Base-by-base conservation (phyloP, 23 tunicate species). In the Ascidia mentula region DNA sequence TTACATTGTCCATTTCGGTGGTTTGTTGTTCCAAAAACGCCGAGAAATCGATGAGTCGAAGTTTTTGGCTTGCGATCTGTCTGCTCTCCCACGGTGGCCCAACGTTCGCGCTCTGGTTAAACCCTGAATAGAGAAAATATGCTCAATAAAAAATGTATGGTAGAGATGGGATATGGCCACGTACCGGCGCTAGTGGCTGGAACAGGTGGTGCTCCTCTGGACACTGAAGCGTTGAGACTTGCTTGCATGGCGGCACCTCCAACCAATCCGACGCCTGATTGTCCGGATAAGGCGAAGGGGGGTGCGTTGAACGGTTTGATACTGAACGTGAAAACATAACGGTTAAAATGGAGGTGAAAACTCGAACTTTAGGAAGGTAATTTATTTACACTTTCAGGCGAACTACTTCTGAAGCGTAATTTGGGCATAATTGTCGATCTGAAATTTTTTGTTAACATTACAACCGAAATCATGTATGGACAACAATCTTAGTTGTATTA, bases 1-100 rank as follows among this genome's bases (percentile, higher is more conserved):
- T 89, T 65, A 91, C 97, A 37, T 84, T 82, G 18, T 87, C 97
- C 37, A 79, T 36, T 33, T 92, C 97, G 37, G 37, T 81, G 37
- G 37, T 79, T 45, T 87, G 91, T 74, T 87, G 97, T 60, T 92
- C 97, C 6, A 87, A 78, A 61, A 86, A 92, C 3, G 97, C 97
- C 17, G 97, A 92, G 60, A 92, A 92, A 40, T 87, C 89, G 31
- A 82, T 77, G 6, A 92, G 82, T 34, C 97, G 85, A 30, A 92
- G 74, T n/a, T 69, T 82, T 36, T 83, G 85, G 80, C 92, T 92
- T 31, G 97, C 97, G 53, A 92, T 87, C 79, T 92, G 92, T 0
- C 91, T 82, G 77, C 53, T 75, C 60, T 87, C 84, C 90, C 90
- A 86, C 4, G 90, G 76, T 2, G 90, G 84, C 5, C 75, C 80